Percentiles rank a stretch among this genome's conserved stretches.
Conservation (phyloP, 2,797 vertebrate species). For the Uromys caudimaculatus region DNA sequence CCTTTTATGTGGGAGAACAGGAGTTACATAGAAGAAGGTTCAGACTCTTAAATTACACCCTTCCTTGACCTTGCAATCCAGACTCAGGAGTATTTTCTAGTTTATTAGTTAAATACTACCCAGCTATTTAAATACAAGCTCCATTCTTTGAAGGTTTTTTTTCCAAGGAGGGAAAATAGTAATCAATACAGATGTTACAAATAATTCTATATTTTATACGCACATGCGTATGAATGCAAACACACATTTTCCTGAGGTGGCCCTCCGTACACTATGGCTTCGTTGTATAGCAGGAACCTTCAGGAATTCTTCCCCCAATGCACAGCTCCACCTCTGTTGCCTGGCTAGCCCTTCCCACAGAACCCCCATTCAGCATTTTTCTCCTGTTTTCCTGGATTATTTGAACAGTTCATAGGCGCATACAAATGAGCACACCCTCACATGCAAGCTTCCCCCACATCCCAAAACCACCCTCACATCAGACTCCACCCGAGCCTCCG, state of each 20-base stretch:
- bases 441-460: constrained; percentile 69
- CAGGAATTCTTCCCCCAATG: constrained; percentile 61
- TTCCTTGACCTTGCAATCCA: constrained; percentile 76
- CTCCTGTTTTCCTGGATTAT: constrained; percentile 73
- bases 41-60: constrained; percentile 83
- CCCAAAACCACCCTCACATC: constrained; percentile 71
- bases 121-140: constrained; percentile 72
- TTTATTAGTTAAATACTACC: constrained; percentile 77
- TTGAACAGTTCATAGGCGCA: constrained; percentile 77
- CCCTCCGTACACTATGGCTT: constrained; percentile 64
- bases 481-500: constrained; percentile 28
- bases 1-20: constrained; percentile 80
- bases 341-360: constrained; percentile 63
- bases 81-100: constrained; percentile 80
- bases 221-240: background rate
- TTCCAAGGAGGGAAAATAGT: constrained; percentile 53
- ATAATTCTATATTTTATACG: constrained; percentile 1
- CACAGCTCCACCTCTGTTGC: constrained; percentile 71
- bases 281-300: constrained; percentile 46
- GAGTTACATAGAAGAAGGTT: constrained; percentile 74
- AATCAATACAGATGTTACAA: constrained; percentile 58
- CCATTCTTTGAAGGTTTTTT: constrained; percentile 70
- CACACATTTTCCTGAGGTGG: constrained; percentile 50
- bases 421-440: constrained; percentile 60
- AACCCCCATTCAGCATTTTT: constrained; percentile 70